Evolutionary conservation across 1,140 invertebrate genomes (phyloP).

Genomic region (Eriocheir sinensis): DNA sequence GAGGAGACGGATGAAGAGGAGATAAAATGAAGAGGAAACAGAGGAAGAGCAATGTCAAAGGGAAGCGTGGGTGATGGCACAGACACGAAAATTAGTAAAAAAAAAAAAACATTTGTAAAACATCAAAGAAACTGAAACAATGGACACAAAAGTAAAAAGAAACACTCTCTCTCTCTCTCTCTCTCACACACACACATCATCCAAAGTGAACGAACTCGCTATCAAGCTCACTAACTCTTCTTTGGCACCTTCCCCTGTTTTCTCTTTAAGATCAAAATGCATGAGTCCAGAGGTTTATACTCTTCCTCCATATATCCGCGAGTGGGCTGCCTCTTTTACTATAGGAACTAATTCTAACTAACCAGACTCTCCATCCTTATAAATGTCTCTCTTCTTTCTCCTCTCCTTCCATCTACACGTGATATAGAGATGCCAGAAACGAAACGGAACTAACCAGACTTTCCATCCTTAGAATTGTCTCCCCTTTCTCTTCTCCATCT

Average conservation of each 20-base stretch:
- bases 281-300: too few species aligned
- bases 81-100: slow-evolving; percentile 27
- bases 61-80: neutral
- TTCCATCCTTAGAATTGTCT: too few species aligned
- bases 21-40: slow-evolving; percentile 45
- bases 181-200: neutral
- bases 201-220: neutral
- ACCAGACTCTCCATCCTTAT: neutral
- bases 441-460: too few species aligned
- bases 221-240: neutral
- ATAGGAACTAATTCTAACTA: too few species aligned
- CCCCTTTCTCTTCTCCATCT: too few species aligned
- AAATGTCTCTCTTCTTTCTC: neutral
- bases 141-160: neutral
- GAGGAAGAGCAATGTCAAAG: slow-evolving; percentile 7
- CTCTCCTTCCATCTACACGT: neutral
- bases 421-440: too few species aligned
- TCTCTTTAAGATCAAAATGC: too few species aligned
- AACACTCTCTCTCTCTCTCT: slow-evolving; percentile 27
- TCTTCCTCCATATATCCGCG: too few species aligned
- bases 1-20: slow-evolving; percentile 28
- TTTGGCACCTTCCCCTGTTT: too few species aligned
- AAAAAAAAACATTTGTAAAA: neutral
- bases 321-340: too few species aligned
- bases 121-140: neutral